These are phyloP conservation scores for Eumacrocentrus americanus DNA, from an alignment of 2,888 invertebrate species.

Conservation along the genomic window DNA sequence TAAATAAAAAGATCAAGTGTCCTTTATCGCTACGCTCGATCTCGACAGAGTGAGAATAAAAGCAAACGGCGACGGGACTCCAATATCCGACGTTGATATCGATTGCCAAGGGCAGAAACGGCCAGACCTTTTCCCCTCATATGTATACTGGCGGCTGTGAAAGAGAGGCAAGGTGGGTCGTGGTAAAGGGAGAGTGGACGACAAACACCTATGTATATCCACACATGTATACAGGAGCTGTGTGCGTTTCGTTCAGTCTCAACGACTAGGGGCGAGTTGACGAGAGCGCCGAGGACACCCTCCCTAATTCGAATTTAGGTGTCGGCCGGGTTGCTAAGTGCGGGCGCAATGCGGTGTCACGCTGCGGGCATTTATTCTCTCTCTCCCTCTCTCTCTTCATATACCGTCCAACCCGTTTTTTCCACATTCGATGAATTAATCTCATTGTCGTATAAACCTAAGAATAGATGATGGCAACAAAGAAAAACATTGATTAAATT, in stretches of 20 bases:
- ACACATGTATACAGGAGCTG: conserved; percentile 16
- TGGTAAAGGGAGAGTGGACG: conserved; percentile 19
- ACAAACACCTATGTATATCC: background rate
- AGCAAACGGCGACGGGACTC: conserved; percentile 8
- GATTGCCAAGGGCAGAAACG: conserved; percentile 46
- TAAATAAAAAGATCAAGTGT: background rate
- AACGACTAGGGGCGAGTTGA: conserved; percentile 41
- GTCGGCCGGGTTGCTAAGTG: conserved; percentile 55
- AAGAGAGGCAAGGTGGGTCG: conserved; percentile 36
- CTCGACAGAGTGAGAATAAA: conserved; percentile 10
- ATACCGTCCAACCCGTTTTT: background rate
- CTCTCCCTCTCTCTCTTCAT: conserved; percentile 35
- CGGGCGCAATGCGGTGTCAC: conserved; percentile 58
- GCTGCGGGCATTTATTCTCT: conserved; percentile 54
- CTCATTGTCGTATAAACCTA: background rate
- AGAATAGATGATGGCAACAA: conserved; percentile 1
- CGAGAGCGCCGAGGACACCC: conserved; percentile 48
- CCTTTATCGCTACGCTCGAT: background rate
- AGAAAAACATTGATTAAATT: conserved; percentile 12
- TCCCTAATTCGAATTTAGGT: conserved; percentile 59
- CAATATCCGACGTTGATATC: conserved; percentile 50
- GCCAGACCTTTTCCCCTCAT: conserved; percentile 32
- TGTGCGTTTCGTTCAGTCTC: conserved; percentile 31
- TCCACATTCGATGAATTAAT: background rate
- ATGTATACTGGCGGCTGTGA: conserved; percentile 29